These are phyloP conservation scores for Mixornis gularis DNA, from an alignment of 2,113 vertebrate genomes.

Conservation along the genomic window DNA sequence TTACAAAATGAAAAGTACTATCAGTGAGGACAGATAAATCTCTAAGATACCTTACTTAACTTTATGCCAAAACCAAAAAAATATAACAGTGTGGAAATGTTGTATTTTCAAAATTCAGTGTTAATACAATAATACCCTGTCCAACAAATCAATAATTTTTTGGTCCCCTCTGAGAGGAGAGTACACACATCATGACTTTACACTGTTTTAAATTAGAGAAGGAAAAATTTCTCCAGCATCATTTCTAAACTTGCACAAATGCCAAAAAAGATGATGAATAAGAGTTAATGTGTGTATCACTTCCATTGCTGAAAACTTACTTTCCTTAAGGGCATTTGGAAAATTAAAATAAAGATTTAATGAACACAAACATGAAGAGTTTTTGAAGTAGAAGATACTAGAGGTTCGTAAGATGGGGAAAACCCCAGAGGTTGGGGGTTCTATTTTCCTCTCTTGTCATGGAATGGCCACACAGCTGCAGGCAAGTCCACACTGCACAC, in stretches of 20 bases:
- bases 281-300: not conserved
- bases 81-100: not conserved
- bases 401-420: not conserved
- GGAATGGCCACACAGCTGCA: not conserved
- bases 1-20: slow-evolving; percentile 22
- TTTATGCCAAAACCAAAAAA: not conserved
- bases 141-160: not conserved
- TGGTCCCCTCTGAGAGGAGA: not conserved
- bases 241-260: not conserved
- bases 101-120: not conserved
- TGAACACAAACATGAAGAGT: not conserved
- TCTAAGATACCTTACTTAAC: slow-evolving; percentile 2
- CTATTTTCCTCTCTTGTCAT: not conserved
- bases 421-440: accelerated
- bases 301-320: not conserved
- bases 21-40: slow-evolving; percentile 31
- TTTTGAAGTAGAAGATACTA: not conserved
- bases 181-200: not conserved
- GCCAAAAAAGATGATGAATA: not conserved
- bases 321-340: not conserved
- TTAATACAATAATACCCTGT: not conserved
- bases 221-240: not conserved
- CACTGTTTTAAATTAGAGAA: not conserved
- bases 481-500: not conserved
- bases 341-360: not conserved